Base-by-base conservation (phyloP, 2,113 vertebrate species). In the Thinocorus orbignyianus region DNA sequence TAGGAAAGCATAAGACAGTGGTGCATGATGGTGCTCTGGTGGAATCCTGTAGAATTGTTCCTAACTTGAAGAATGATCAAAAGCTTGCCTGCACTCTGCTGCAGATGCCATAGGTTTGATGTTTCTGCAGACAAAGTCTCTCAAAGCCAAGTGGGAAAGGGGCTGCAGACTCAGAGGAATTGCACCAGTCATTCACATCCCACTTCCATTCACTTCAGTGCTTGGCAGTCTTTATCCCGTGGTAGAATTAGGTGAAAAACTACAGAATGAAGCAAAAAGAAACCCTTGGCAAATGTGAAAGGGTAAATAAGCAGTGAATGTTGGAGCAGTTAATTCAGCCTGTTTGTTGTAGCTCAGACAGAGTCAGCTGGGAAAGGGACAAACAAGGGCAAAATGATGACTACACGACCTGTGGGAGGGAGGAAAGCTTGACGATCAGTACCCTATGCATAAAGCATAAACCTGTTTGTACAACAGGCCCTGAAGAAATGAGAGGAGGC, bases 31-130 rank as follows among this genome's bases (percentile, higher is more conserved):
- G 6, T 82, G 12, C 13, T 86, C 3, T 77, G 12, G 26, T 24
- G 49, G 20, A 2, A 55, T 60, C 17, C 10, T 0, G 15, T 73
- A 31, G 44, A 84, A 61, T 64, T 49, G 3, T 12, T 83, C 44
- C 18, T 0, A 0, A 7, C 4, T 4, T 6, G 4, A 20, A 24
- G 15, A 16, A 48, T 33, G 17, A 44, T 90, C n/a, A 48, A 69
- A 81, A 64, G 9, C 7, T 64, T 55, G 26, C 23, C 13, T 17
- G 10, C 9, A 37, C 3, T 64, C 15, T 55, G 22, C 30, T 39
- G 20, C 7, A 93, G 48, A 61, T 65, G 9, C 1, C 1, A 31
- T 58, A 79, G 23, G 12, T 42, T 10, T 64, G 30, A 51, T 64
- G 7, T 1, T 88, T 92, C 70, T 68, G 48, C 17, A 68, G 28